phyloP scores from a whole-genome alignment of 1,140 invertebrate species.

The Maniola jurtina region DNA sequence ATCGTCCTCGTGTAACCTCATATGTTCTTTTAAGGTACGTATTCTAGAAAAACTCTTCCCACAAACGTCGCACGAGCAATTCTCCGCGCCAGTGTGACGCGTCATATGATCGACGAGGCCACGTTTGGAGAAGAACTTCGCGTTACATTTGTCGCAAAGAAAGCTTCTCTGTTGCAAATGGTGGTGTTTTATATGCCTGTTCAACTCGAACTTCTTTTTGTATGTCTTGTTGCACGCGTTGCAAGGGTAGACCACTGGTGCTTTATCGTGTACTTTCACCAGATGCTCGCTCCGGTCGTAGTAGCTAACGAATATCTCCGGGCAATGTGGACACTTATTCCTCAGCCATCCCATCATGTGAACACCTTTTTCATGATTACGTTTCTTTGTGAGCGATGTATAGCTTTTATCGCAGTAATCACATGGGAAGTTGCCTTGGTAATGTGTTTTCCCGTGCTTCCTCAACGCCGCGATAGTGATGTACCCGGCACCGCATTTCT shows the following conservation, averaged over 20 bases:
- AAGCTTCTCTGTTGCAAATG: slow-evolving; percentile 72
- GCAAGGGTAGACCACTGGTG: slow-evolving; percentile 63
- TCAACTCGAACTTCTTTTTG: slow-evolving; percentile 69
- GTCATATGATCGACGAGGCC: slow-evolving; percentile 69
- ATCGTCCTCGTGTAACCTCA: slow-evolving; percentile 79
- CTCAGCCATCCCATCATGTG: slow-evolving; percentile 65
- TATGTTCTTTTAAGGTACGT: slow-evolving; percentile 89
- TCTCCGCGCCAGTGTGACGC: slow-evolving; percentile 58
- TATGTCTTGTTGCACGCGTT: slow-evolving; percentile 75
- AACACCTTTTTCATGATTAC: slow-evolving; percentile 69
- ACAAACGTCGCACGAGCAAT: slow-evolving; percentile 86
- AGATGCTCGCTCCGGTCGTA: slow-evolving; percentile 70
- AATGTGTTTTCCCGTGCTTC: slow-evolving; percentile 68
- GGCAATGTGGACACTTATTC: slow-evolving; percentile 75
- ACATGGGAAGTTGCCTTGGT: slow-evolving; percentile 66
- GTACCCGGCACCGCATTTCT: slow-evolving; percentile 67
- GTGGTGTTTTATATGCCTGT: slow-evolving; percentile 69
- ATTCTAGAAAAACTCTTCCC: slow-evolving; percentile 84
- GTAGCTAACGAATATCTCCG: slow-evolving; percentile 72
- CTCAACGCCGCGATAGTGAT: slow-evolving; percentile 68
- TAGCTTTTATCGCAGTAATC: slow-evolving; percentile 63
- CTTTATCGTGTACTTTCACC: slow-evolving; percentile 66
- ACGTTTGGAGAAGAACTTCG: slow-evolving; percentile 70
- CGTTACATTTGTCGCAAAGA: slow-evolving; percentile 72
- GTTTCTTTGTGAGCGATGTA: slow-evolving; percentile 64